Base-by-base conservation (phyloP, 2,888 invertebrate species). In the Cryptosula pallasiana region DNA sequence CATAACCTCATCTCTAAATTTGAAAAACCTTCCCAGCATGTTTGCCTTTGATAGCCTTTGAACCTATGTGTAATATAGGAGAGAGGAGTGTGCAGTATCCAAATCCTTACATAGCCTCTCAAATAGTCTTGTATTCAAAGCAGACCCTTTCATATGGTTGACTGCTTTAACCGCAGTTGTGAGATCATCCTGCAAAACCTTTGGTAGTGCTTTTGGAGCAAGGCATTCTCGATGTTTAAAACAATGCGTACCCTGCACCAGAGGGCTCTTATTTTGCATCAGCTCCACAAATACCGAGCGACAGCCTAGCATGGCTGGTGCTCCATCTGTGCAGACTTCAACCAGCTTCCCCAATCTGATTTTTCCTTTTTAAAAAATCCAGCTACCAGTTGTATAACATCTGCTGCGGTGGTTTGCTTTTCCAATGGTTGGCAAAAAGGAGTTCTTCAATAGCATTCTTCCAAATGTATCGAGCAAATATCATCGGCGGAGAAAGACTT, bases 121-220 rank as follows among this genome's bases (percentile, higher is more conserved):
- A 57, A 57, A 57, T 9, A 57, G 57, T 25, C 57, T 5, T 57
- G 57, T n/a, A 25, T 57, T 57, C 57, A 57, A 57, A 16, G 57
- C 57, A 23, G 13, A 25, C 25, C 57, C 25, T 25, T 57, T 23
- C n/a, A 57, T 57, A 20, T 45, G 20, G 45, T 45, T 45, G 5
- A 45, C 45, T 5, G 45, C 45, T 45, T 45, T 45, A 45, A 45
- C 20, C 20, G 20, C 45, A 13, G 45, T 45, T 45, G 45, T 13
- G 20, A 45, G 45, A 45, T 45, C 9, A 45, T 45, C 45, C 5
- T 45, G 9, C 45, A 45, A 13, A 45, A 20, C 5, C 45, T 45
- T 5, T 5, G 20, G 45, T 13, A 45, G 45, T 13, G 45, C 20
- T 45, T 20, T 45, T 13, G 45, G 9, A 45, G 45, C 45, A 20